These are phyloP conservation scores for Bombylius major DNA, from an alignment of 2,888 invertebrate species.

Conservation along the genomic window DNA sequence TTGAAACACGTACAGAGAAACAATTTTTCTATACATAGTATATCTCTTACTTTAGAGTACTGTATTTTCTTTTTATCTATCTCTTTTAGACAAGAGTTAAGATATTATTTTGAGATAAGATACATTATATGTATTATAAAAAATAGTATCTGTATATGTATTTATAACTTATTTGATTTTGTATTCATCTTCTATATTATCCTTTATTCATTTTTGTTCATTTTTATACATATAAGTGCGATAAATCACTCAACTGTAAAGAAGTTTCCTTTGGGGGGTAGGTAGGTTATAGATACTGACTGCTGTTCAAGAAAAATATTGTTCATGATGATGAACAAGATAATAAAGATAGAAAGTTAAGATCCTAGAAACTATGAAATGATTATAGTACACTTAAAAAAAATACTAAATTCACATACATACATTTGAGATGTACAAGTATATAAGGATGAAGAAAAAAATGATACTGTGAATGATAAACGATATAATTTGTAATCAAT, in stretches of 20 bases:
- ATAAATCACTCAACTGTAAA: constrained; percentile 4
- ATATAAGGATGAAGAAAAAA: background rate
- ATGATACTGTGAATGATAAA: background rate
- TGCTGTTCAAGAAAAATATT: background rate
- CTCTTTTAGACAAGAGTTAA: no score
- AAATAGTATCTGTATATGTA: no score
- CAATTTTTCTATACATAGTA: no score
- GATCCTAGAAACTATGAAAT: no score
- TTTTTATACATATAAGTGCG: constrained; percentile 4
- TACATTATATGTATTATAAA: no score
- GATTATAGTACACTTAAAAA: background rate
- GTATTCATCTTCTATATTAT: background rate
- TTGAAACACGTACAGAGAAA: constrained; percentile 7
- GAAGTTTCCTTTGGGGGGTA: background rate
- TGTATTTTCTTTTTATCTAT: no score
- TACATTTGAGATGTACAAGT: background rate
- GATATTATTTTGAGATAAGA: no score
- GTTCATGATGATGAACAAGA: no score
- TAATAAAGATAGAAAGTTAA: no score
- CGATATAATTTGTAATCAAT: background rate
- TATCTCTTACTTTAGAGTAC: no score
- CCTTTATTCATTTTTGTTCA: background rate
- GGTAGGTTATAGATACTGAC: background rate
- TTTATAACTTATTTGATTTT: no score
- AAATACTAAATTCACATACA: background rate